phyloP scores from a whole-genome alignment of 1,140 invertebrate genomes.

The Drosophila burlai region DNA sequence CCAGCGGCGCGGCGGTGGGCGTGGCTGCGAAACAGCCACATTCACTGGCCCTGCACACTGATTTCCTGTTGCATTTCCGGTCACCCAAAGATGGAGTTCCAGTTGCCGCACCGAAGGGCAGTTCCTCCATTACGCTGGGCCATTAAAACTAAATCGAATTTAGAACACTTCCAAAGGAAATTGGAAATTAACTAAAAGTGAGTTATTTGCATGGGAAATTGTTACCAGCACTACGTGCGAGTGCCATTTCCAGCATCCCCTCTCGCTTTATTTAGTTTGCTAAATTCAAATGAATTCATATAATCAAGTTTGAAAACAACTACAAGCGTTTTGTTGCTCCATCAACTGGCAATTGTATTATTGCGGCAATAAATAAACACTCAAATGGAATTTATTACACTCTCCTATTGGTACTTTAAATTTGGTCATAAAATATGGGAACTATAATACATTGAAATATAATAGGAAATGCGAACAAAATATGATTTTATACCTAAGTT shows the following conservation, averaged over 20 bases:
- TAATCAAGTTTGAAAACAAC: not conserved
- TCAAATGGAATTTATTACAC: slow-evolving; percentile 4
- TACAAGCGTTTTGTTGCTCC: not conserved
- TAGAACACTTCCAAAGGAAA: slow-evolving; percentile 54
- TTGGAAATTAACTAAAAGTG: slow-evolving; percentile 67
- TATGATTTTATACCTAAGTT: too few species aligned
- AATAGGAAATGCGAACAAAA: not conserved
- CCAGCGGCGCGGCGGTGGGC: slow-evolving; percentile 11
- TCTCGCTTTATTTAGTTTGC: not conserved
- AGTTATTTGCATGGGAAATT: slow-evolving; percentile 40
- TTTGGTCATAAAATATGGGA: not conserved
- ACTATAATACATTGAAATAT: not conserved
- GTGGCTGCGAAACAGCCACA: slow-evolving; percentile 25
- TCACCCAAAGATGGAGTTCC: slow-evolving; percentile 10
- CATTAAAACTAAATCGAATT: slow-evolving; percentile 71
- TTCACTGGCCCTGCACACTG: slow-evolving; percentile 65
- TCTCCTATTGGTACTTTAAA: not conserved
- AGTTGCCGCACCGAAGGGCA: not conserved
- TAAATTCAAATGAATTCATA: slow-evolving; percentile 15
- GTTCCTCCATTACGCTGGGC: not conserved
- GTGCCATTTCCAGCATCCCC: not conserved
- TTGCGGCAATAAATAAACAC: not conserved
- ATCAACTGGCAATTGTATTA: not conserved
- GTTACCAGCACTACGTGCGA: not conserved
- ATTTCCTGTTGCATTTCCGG: slow-evolving; percentile 78